Conservation (phyloP, 2,113 vertebrate genomes). For the Rhinopomastus cyanomelas region DNA sequence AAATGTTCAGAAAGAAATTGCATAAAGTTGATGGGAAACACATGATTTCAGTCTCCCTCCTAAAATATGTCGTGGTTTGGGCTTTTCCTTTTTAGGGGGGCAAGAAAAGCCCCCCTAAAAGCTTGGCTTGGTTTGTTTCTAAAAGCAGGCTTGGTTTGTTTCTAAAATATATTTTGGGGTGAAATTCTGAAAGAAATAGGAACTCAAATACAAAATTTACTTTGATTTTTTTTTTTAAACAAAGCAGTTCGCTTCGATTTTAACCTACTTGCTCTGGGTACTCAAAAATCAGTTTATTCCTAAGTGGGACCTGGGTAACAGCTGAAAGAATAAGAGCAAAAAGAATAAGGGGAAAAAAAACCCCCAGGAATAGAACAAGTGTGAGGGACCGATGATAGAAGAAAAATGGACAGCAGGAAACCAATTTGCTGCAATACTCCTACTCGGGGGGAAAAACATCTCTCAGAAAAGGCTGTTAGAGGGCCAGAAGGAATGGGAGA, state of each 20-base stretch:
- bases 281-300: neutral
- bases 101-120: no score
- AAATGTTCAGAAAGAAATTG: neutral
- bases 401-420: slow-evolving; percentile 49
- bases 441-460: neutral
- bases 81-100: no score
- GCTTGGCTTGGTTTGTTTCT: no score
- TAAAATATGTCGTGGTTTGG: neutral
- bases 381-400: neutral
- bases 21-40: neutral
- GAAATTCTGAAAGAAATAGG: neutral
- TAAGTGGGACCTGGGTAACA: neutral
- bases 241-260: neutral
- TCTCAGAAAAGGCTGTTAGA: neutral
- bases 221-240: neutral
- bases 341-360: neutral
- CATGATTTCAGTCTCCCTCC: neutral
- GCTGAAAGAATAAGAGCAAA: neutral
- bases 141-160: neutral
- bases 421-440: slow-evolving; percentile 31
- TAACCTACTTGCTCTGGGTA: neutral
- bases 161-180: neutral
- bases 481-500: neutral
- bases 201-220: neutral
- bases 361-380: neutral